Evolutionary conservation across 1,140 invertebrate species (phyloP), one percentile per base, ranked within the genome.

Genomic region (Ceratitis capitata): DNA sequence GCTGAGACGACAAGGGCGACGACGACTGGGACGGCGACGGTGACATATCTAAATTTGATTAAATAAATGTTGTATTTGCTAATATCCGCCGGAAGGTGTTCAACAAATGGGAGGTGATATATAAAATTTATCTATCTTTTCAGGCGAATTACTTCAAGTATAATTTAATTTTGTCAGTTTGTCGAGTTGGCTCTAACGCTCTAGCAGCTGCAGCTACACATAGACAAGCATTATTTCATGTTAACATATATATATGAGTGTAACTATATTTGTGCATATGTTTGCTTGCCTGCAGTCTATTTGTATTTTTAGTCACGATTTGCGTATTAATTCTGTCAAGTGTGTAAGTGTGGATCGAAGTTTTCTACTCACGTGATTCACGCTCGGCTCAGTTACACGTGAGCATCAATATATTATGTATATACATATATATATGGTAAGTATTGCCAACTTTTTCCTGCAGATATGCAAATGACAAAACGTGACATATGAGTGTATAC

Each of bases 11-110:
- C n/a, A n/a, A n/a, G n/a, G n/a, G n/a, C n/a, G n/a, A n/a, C n/a
- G n/a, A n/a, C n/a, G n/a, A n/a, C n/a, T n/a, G n/a, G n/a, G n/a
- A n/a, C n/a, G n/a, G n/a, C n/a, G n/a, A n/a, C n/a, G n/a, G n/a
- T n/a, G n/a, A n/a, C 16, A 19, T 42, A 42, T 45, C 69, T 78
- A 78, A 78, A 78, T 78, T 78, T 78, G 69, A 78, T 78, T 45
- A 78, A 78, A 78, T 78, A 78, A 78, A 78, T 35, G 69, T 78
- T 78, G 69, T 78, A 45, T 78, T 78, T 78, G 69, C 69, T 78
- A 78, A 78, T 78, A 78, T 78, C 69, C 69, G 69, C 39, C 69
- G 69, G n/a, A 78, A 78, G 69, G 69, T 78, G 69, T 14, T 35
- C 64, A 78, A 23, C 69, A 78, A 78, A 42, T 42, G 69, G 69